Percentiles rank a stretch among this genome's conserved stretches.
These are phyloP conservation scores for Trypoxylon attenuatum DNA, from an alignment of 2,888 invertebrate genomes.

Conservation along the genomic window DNA sequence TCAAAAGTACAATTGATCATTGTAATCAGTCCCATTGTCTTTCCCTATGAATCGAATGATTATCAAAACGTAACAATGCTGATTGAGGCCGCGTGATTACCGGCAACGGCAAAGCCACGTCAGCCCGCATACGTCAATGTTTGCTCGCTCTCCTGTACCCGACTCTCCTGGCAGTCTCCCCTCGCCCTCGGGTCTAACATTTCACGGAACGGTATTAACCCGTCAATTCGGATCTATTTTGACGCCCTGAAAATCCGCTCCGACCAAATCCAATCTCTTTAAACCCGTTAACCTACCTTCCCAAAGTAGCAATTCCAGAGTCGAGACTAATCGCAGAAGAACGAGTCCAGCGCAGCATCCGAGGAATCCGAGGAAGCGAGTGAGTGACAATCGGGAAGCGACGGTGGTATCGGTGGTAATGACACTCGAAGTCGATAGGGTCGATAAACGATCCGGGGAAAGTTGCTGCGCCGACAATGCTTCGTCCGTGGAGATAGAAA, in stretches of 20 bases:
- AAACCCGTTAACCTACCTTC: not conserved
- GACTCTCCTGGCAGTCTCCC: not conserved
- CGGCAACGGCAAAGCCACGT: slow-evolving; percentile 12
- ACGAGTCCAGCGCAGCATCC: not conserved
- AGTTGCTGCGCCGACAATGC: not conserved
- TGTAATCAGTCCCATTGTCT: slow-evolving; percentile 39
- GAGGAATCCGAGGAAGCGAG: not conserved
- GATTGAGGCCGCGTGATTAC: slow-evolving; percentile 33
- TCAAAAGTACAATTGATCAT: too few relatives aligned
- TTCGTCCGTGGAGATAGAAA: not conserved
- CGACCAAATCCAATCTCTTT: too few relatives aligned
- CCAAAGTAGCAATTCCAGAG: not conserved
- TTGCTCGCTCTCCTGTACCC: not conserved
- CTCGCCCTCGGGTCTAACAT: not conserved
- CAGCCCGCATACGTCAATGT: slow-evolving; percentile 24
- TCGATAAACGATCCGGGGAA: not conserved
- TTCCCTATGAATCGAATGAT: slow-evolving; percentile 15
- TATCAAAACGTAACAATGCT: slow-evolving; percentile 42
- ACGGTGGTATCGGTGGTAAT: not conserved
- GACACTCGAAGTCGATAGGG: not conserved
- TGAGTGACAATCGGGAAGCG: not conserved
- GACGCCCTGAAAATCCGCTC: too few relatives aligned
- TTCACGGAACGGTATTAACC: not conserved
- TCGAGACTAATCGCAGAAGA: not conserved
- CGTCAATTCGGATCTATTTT: not conserved